Evolutionary conservation across 2,888 invertebrate species (phyloP).

Genomic region (Campopleginae sp.): DNA sequence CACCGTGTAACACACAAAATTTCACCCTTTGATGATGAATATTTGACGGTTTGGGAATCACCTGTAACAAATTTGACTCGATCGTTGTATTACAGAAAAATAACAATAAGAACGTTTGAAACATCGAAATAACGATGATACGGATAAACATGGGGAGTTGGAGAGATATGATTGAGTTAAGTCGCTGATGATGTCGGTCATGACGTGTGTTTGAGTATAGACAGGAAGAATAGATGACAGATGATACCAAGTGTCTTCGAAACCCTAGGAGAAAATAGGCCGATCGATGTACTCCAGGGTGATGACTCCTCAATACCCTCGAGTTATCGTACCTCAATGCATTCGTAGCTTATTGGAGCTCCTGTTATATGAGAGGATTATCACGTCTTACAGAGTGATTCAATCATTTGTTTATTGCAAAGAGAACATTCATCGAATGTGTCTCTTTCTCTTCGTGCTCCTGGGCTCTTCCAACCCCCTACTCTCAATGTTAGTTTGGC

Average conservation of each 20-base stretch:
- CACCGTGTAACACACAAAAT: too few species aligned
- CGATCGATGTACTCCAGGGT: constrained; percentile 27
- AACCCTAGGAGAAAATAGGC: constrained; percentile 14
- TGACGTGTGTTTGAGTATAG: constrained; percentile 9
- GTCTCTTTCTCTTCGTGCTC: background rate
- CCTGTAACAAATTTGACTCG: too few species aligned
- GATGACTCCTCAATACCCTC: constrained; percentile 54
- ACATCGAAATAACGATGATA: background rate
- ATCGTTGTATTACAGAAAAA: too few species aligned
- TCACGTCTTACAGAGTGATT: constrained; percentile 64
- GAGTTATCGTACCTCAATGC: constrained; percentile 58
- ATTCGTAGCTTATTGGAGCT: constrained; percentile 38
- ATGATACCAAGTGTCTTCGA: constrained; percentile 20
- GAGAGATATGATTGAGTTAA: background rate
- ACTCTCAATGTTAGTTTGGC: background rate
- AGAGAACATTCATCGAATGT: constrained; percentile 49
- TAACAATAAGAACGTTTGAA: too few species aligned
- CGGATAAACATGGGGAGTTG: background rate
- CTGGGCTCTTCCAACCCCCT: background rate
- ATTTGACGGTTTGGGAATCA: too few species aligned
- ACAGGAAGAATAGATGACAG: background rate
- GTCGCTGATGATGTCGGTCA: constrained; percentile 27
- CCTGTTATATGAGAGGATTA: constrained; percentile 69
- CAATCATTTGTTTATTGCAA: constrained; percentile 65
- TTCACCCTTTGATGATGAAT: too few species aligned